These are phyloP conservation scores for Sphaerodactylus townsendi DNA, from an alignment of 2,113 vertebrate genomes.

Conservation along the genomic window DNA sequence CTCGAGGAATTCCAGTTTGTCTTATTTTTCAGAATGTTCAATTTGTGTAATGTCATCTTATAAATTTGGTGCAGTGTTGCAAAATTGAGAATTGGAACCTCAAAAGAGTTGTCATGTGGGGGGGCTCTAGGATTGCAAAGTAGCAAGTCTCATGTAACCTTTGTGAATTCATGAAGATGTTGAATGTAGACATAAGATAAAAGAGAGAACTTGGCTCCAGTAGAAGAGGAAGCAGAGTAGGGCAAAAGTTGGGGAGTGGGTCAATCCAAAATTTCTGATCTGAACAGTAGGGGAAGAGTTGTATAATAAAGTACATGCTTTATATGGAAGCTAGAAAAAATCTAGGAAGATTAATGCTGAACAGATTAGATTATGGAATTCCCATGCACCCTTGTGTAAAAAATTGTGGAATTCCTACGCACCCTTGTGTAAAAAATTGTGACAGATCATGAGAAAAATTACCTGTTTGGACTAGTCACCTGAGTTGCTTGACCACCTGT, in stretches of 20 bases:
- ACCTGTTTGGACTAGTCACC: neutral
- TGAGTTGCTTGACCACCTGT: neutral
- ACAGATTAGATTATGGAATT: neutral
- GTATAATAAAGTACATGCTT: neutral
- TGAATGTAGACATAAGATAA: neutral
- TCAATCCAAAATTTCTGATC: neutral
- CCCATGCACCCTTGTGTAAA: neutral
- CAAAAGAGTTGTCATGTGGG: neutral
- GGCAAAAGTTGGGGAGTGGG: neutral
- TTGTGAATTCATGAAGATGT: neutral
- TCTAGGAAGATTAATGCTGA: neutral
- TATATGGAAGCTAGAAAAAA: neutral
- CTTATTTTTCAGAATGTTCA: neutral
- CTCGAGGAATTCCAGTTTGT: neutral
- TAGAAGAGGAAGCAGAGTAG: neutral
- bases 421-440: no score
- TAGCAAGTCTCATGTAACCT: neutral
- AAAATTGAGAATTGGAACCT: neutral
- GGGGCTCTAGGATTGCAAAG: neutral
- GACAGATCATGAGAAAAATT: neutral
- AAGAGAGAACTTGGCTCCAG: neutral
- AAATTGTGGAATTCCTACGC: no score
- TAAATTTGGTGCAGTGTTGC: neutral
- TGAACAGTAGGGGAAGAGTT: neutral
- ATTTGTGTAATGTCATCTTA: neutral